Conservation (phyloP, 2,888 invertebrate genomes). For the Mythimna lalbum region DNA sequence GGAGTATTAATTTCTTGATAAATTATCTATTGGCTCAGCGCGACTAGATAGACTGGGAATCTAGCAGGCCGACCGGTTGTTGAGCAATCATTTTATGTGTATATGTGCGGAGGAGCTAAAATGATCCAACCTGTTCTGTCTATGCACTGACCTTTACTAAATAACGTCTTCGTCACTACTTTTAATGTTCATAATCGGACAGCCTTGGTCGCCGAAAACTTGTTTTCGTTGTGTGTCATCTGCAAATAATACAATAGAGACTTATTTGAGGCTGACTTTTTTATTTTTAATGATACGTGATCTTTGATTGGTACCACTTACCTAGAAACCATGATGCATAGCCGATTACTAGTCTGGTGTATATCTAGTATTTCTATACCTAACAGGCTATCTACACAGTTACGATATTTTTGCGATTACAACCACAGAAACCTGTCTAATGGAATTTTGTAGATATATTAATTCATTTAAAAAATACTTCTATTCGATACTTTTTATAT, state of each 20-base stretch:
- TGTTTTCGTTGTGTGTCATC: slow-evolving; percentile 39
- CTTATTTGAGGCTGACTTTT: slow-evolving; percentile 15
- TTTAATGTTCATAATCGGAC: slow-evolving; percentile 49
- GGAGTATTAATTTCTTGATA: slow-evolving; percentile 58
- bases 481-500: too few relatives aligned
- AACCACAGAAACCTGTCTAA: too few relatives aligned
- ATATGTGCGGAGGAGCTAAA: slow-evolving; percentile 58
- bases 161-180: slow-evolving; percentile 57
- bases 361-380: too few relatives aligned
- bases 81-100: slow-evolving; percentile 64
- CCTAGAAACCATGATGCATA: background rate
- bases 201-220: slow-evolving; percentile 57
- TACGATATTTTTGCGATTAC: background rate
- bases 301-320: slow-evolving; percentile 17
- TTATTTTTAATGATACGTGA: slow-evolving; percentile 4
- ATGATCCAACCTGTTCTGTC: slow-evolving; percentile 68
- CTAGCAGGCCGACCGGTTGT: slow-evolving; percentile 69
- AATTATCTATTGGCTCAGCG: slow-evolving; percentile 45
- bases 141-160: slow-evolving; percentile 70
- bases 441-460: too few relatives aligned
- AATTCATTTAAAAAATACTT: too few relatives aligned
- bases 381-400: background rate
- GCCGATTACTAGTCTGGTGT: background rate
- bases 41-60: slow-evolving; percentile 61
- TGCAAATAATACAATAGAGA: slow-evolving; percentile 32